Evolutionary conservation across 2,888 invertebrate genomes (phyloP), one percentile per base, ranked within the genome.

Genomic region (Oasisia sp.): DNA sequence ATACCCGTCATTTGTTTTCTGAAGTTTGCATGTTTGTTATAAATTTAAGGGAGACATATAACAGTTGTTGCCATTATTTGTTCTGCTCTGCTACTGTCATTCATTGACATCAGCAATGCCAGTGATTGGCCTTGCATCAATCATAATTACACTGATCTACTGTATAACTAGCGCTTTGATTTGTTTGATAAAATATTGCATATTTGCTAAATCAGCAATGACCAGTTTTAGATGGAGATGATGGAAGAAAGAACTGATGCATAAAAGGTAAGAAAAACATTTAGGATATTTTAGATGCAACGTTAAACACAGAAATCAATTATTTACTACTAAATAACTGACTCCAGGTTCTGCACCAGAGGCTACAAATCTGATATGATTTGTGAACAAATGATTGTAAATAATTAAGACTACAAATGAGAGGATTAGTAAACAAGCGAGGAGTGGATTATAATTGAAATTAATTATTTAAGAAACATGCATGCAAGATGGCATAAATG

Each of bases 391-490:
- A 74, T 7, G 5, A 74, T 74, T 74, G 0, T 74, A 74, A 74
- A 74, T 74, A 74, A 74, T 74, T 74, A n/a, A 74, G 74, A 74
- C 27, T 74, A 74, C 74, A 74, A 74, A 74, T 74, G n/a, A 74
- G 27, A 27, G 0, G 74, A 74, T 74, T 74, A 74, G 7, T n/a
- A 74, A 74, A 74, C 74, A 27, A 74, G 7, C 1, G 27, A 74
- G 27, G 74, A 74, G 74, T 74, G 74, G 74, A 74, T 27, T 74
- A 74, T 19, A 74, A 74, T 4, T 27, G 19, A 74, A 74, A 74
- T 27, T n/a, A 74, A 74, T 74, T 74, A 74, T 74, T 74, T 27
- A 74, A n/a, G n/a, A 74, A 27, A 74, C n/a, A 74, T 27, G 74
- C 74, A 74, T 27, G 74, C 74, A 74, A 74, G n/a, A 74, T 74